Base-by-base conservation (phyloP, 2,797 vertebrate species). In the Periparus ater region DNA sequence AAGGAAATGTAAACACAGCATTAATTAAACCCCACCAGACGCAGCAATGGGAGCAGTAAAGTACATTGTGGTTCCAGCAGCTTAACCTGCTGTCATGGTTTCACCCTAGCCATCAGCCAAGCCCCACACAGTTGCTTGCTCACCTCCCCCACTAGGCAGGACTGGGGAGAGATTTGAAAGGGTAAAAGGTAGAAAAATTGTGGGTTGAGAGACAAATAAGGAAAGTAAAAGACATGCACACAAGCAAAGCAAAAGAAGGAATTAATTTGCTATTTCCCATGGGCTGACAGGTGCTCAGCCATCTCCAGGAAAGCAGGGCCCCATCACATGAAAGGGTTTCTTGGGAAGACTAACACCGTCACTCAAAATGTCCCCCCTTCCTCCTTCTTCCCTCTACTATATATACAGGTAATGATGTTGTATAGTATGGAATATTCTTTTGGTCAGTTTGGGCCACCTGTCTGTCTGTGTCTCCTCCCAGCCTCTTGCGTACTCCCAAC, bases 401-500 rank as follows among this genome's bases (percentile, higher is more conserved):
- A 45, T 50, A 29, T 21, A 27, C 21, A 32, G 21, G 22, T n/a
- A 16, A 71, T 53, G 54, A 40, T 60, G 17, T 15, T 34, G 42
- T 7, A 27, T 5, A 21, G 21, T 47, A 5, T 23, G 51, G 29
- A 40, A 83, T 47, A 53, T 32, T 21, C 25, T 21, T 65, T 58
- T 77, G 38, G 17, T 71, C 29, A 58, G 2, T 23, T 40, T 65
- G 66, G n/a, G n/a, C 48, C 25, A 17, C 45, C n/a, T 53, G 19
- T 38, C 13, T 61, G 23, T 30, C 38, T 57, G 17, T 71, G 55
- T 48, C 12, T 45, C 14, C 45, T 71, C 51, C 14, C 38, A 65
- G 9, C 11, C 32, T n/a, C 42, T 15, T 0, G 0, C 5, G n/a
- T 21, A 18, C 5, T 4, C 16, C 27, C 38, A 40, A 13, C 7